phyloP scores from a whole-genome alignment of 2,113 vertebrate genomes.

The Trichomycterus rosablanca region DNA sequence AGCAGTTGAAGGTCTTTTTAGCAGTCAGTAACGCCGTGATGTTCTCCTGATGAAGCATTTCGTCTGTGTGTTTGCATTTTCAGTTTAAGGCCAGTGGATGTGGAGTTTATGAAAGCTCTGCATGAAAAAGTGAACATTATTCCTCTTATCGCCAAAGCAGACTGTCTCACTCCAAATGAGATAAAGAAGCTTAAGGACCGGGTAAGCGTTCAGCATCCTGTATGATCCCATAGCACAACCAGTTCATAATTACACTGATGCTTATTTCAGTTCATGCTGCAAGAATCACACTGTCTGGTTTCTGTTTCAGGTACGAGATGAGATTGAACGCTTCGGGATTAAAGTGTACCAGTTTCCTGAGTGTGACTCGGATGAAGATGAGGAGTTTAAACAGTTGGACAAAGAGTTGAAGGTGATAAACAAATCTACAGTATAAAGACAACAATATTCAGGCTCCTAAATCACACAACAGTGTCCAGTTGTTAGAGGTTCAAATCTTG shows the following conservation, averaged over 20 bases:
- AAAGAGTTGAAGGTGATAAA: constrained; percentile 39
- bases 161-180: constrained; percentile 89
- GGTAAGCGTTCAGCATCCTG: constrained; percentile 65
- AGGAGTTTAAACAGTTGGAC: constrained; percentile 49
- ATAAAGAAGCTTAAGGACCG: constrained; percentile 95
- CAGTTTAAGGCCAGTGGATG: constrained; percentile 91
- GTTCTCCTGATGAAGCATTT: not conserved
- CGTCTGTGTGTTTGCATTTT: constrained; percentile 7
- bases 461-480: too few species aligned
- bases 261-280: not conserved
- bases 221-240: not conserved
- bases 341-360: constrained; percentile 47
- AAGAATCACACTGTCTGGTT: not conserved
- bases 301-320: constrained; percentile 35
- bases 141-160: constrained; percentile 91
- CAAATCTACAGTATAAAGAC: not conserved
- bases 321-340: constrained; percentile 43
- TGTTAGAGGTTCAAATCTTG: too few species aligned
- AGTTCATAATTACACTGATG: not conserved
- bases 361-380: constrained; percentile 46
- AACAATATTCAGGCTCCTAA: too few species aligned
- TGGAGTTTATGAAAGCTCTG: constrained; percentile 96
- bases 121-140: constrained; percentile 98
- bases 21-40: not conserved
- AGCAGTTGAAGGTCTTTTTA: not conserved